Evolutionary conservation across 2,797 vertebrate species (phyloP), one percentile per base, ranked within the genome.

Genomic region (Xerus rutilus): DNA sequence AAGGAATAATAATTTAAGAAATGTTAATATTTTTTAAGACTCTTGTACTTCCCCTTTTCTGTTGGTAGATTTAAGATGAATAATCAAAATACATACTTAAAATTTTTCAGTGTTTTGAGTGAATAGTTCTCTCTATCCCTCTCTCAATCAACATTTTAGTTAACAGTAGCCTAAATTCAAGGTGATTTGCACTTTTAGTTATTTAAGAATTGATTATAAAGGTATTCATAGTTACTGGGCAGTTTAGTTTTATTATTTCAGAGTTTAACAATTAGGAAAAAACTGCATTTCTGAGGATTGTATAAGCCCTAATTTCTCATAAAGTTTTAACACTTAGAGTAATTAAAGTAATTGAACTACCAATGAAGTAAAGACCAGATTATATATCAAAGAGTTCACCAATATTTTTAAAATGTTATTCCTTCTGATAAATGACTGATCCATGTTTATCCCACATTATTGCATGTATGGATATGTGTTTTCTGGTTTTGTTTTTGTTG

Each of bases 321-420:
- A 78, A 96, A 94, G 64, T 92, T 57, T 47, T 79, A 95, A 70
- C 82, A 78, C 87, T 90, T 32, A 43, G 28, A 92, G 78, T 57
- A 96, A 87, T 78, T 73, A 45, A 7, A 6, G 74, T 72, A 95
- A 39, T 77, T 62, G 59, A 10, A 94, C n/a, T 1, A 0, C 52
- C 59, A 96, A 10, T 91, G 92, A 95, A 79, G 67, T 69, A 21
- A 35, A 90, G 77, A 67, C 8, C 45, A 47, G 43, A 43, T 85
- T 93, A 4, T 65, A 28, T 0, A 0, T 70, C 64, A 10, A 72
- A 30, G 62, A 52, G 49, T 92, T 94, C 59, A 93, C 28, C 28
- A 79, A 3, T 0, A 0, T 49, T 49, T 18, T 23, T 47, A 67
- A 89, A 57, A 18, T 0, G 32, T 82, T 54, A 0, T 93, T 97